Conservation (phyloP, 2,797 vertebrate species). For the Helostoma temminkii region DNA sequence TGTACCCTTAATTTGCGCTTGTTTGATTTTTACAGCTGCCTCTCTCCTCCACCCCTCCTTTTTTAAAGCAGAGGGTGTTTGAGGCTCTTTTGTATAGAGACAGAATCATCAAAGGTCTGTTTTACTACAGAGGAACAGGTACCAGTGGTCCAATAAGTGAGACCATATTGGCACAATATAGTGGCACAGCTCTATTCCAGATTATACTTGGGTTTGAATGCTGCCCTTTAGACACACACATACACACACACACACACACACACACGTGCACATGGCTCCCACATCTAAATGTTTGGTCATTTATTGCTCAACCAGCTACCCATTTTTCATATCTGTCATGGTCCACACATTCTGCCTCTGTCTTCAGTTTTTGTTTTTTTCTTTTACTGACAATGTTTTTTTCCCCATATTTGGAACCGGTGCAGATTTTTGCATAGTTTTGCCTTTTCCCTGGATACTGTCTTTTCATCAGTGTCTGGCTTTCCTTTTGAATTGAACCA, state of each 20-base stretch:
- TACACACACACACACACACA: conserved; percentile 25
- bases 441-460: conserved; percentile 78
- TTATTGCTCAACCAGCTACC: conserved; percentile 71
- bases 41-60: conserved; percentile 29
- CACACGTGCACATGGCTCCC: conserved; percentile 48
- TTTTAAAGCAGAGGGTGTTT: conserved; percentile 55
- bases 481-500: conserved; percentile 77
- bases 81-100: conserved; percentile 61
- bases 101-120: conserved; percentile 77
- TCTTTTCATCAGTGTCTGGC: conserved; percentile 79
- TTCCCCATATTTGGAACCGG: conserved; percentile 81
- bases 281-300: conserved; percentile 76
- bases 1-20: conserved; percentile 58
- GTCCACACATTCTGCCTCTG: conserved; percentile 66
- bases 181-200: conserved; percentile 45
- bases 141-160: conserved; percentile 74
- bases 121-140: conserved; percentile 73
- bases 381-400: conserved; percentile 62
- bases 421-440: conserved; percentile 78
- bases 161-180: conserved; percentile 76
- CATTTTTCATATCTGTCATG: conserved; percentile 83
- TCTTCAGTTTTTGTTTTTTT: conserved; percentile 20
- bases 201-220: conserved; percentile 51
- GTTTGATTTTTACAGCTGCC: conserved; percentile 69
- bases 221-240: conserved; percentile 22